These are phyloP conservation scores for Chymomyza caudatula DNA, from an alignment of 2,888 invertebrate species.

Conservation along the genomic window DNA sequence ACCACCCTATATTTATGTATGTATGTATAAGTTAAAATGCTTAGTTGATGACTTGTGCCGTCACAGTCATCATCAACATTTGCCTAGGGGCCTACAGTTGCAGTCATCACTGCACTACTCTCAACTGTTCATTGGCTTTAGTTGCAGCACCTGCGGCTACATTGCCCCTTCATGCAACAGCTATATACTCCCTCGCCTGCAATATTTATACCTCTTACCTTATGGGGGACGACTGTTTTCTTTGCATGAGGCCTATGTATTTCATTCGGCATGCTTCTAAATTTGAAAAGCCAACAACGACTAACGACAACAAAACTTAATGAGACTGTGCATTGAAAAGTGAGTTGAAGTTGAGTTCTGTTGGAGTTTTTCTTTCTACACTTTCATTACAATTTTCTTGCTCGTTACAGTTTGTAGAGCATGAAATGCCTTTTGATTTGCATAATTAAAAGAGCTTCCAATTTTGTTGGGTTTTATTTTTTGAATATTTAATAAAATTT, in stretches of 20 bases:
- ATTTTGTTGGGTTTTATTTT: slow-evolving; percentile 12
- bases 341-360: slow-evolving; percentile 33
- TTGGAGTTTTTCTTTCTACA: slow-evolving; percentile 26
- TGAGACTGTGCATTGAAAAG: slow-evolving; percentile 56
- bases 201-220: slow-evolving; percentile 33
- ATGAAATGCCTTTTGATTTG: slow-evolving; percentile 60
- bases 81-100: slow-evolving; percentile 14
- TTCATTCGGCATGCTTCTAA: slow-evolving; percentile 52
- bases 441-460: slow-evolving; percentile 60
- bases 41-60: slow-evolving; percentile 38
- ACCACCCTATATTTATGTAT: background rate
- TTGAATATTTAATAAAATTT: slow-evolving; percentile 4
- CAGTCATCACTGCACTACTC: slow-evolving; percentile 40
- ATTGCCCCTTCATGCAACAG: background rate
- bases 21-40: slow-evolving; percentile 4
- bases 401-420: slow-evolving; percentile 58
- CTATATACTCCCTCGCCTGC: slow-evolving; percentile 7
- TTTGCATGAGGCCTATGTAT: slow-evolving; percentile 12
- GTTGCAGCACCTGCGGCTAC: slow-evolving; percentile 49
- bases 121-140: slow-evolving; percentile 66
- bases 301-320: slow-evolving; percentile 59
- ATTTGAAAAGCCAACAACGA: slow-evolving; percentile 62
- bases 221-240: slow-evolving; percentile 17
- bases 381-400: slow-evolving; percentile 66
- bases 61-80: slow-evolving; percentile 28